Percentiles rank a stretch among this genome's conserved stretches.
phyloP scores from a whole-genome alignment of 2,888 invertebrate species.

The Macaria liturata region DNA sequence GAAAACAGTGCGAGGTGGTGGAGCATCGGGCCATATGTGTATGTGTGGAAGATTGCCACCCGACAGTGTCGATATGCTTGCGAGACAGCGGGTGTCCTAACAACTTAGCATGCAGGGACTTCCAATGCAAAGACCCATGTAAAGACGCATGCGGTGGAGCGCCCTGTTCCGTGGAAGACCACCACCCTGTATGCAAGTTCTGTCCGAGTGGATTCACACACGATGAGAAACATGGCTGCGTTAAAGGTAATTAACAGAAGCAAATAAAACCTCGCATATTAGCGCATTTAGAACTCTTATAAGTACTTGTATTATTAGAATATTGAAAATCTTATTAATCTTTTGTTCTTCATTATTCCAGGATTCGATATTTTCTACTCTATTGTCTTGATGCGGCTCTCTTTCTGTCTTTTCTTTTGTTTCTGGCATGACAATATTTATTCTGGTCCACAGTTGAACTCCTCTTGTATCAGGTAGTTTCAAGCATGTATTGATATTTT shows the following conservation, averaged over 20 bases:
- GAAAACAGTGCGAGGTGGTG: conserved; percentile 93
- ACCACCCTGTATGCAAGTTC: conserved; percentile 97
- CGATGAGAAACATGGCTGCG: conserved; percentile 96
- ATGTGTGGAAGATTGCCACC: conserved; percentile 93
- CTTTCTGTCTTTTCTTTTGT: conserved; percentile 70
- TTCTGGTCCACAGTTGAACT: conserved; percentile 75
- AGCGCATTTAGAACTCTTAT: conserved; percentile 59
- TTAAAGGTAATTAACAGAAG: conserved; percentile 96
- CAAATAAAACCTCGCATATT: conserved; percentile 55
- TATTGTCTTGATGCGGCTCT: conserved; percentile 76
- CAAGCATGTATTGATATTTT: conserved; percentile 65
- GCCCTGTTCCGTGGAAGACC: conserved; percentile 97
- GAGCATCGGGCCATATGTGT: conserved; percentile 94
- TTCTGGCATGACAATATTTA: conserved; percentile 76
- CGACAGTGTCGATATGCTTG: conserved; percentile 93
- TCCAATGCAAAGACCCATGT: conserved; percentile 96
- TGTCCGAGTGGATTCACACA: conserved; percentile 96
- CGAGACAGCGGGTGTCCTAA: conserved; percentile 94
- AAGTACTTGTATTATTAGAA: conserved; percentile 47
- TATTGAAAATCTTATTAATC: conserved; percentile 77
- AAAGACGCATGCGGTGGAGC: conserved; percentile 93
- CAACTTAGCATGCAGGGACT: conserved; percentile 93
- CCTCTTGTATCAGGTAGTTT: conserved; percentile 78
- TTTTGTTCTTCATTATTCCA: conserved; percentile 81
- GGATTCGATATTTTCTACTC: conserved; percentile 80